A percentile compares a stretch with the other conserved stretches of the same genome.
Conservation (phyloP, 1,140 invertebrate species). For the Leguminivora glycinivorella region DNA sequence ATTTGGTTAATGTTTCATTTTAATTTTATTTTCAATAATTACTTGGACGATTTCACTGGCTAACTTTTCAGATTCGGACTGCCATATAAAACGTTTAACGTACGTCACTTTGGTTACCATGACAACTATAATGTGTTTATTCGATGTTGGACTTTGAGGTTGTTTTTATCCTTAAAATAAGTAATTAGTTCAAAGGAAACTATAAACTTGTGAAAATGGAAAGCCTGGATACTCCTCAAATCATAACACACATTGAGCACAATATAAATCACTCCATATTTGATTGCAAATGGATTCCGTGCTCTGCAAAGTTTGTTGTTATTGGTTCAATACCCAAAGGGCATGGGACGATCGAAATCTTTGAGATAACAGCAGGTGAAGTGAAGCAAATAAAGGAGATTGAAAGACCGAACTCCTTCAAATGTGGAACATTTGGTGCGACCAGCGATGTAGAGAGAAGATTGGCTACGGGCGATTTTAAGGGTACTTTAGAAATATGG, state of each 20-base stretch:
- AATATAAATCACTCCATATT: constrained; percentile 92
- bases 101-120: constrained; percentile 39
- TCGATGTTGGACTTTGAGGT: constrained; percentile 33
- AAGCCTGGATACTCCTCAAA: constrained; percentile 89
- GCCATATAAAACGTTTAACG: not conserved
- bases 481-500: constrained; percentile 92
- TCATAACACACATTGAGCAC: constrained; percentile 93
- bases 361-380: constrained; percentile 87
- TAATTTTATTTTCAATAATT: too few species aligned
- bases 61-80: not conserved
- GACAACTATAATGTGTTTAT: constrained; percentile 42
- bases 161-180: constrained; percentile 22
- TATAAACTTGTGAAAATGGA: constrained; percentile 63
- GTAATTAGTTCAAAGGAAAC: not conserved
- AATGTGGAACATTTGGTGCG: constrained; percentile 96
- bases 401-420: constrained; percentile 90
- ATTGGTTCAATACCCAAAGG: constrained; percentile 92
- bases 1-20: too few species aligned
- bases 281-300: constrained; percentile 96
- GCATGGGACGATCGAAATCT: constrained; percentile 93
- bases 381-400: constrained; percentile 86
- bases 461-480: constrained; percentile 95
- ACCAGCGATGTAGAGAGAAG: constrained; percentile 87
- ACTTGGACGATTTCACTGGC: not conserved
- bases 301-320: constrained; percentile 93